Percentiles rank a stretch among this genome's conserved stretches.
Conservation (phyloP, 2,797 vertebrate species). For the Leuciscus waleckii region DNA sequence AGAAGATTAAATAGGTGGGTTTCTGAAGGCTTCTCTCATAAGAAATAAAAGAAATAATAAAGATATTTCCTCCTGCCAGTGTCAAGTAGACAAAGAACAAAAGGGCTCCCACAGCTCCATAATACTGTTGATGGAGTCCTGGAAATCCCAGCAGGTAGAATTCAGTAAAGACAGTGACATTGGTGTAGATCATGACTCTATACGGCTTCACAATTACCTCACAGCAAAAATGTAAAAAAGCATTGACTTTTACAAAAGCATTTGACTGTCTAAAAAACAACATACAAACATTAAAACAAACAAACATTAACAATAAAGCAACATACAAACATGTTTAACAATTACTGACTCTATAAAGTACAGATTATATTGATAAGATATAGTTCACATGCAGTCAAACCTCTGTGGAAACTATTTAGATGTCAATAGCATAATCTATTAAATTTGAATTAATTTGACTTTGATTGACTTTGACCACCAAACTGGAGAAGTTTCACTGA, state of each 20-base stretch:
- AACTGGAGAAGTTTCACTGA: background rate
- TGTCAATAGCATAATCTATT: background rate
- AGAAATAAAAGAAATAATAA: slow-evolving; percentile 66
- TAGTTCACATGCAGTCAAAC: background rate
- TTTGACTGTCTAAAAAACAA: background rate
- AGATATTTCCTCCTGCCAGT: slow-evolving; percentile 70
- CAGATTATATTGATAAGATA: background rate
- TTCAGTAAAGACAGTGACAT: slow-evolving; percentile 41
- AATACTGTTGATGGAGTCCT: slow-evolving; percentile 65
- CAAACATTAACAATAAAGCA: background rate
- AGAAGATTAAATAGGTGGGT: slow-evolving; percentile 71
- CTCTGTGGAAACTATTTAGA: background rate
- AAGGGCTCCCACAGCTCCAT: slow-evolving; percentile 58
- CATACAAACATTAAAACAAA: too few relatives aligned
- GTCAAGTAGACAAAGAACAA: slow-evolving; percentile 64
- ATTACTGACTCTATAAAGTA: too few relatives aligned
- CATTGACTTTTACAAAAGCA: background rate
- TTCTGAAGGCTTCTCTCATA: slow-evolving; percentile 70
- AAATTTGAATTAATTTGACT: background rate
- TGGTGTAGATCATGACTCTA: slow-evolving; percentile 56
- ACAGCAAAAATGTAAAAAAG: background rate
- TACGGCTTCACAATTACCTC: background rate
- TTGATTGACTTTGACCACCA: background rate
- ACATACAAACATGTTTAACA: background rate
- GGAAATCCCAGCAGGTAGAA: slow-evolving; percentile 69